A percentile compares a stretch with the other conserved stretches of the same genome.
These are phyloP conservation scores for Crotalus tigris DNA, from an alignment of 2,113 vertebrate species.

Conservation along the genomic window DNA sequence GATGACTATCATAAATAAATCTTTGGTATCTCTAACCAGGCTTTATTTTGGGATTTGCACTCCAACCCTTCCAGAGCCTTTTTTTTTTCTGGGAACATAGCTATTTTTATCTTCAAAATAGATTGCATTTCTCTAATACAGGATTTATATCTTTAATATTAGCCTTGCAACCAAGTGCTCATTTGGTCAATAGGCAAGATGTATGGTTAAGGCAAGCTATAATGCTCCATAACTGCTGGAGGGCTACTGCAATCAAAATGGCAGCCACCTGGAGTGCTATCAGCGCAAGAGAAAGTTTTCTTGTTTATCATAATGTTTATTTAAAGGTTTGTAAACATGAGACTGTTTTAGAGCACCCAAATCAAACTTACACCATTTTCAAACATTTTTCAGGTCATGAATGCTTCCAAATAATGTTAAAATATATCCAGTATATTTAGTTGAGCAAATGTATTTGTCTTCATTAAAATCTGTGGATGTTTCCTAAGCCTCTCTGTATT, in stretches of 20 bases:
- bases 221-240: neutral
- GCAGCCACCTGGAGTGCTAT: neutral
- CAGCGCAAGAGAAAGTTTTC: neutral
- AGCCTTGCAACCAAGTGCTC: neutral
- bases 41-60: neutral
- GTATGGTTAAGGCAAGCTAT: neutral
- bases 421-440: neutral
- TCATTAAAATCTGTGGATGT: neutral
- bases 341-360: neutral
- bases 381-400: neutral
- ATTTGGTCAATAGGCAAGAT: neutral
- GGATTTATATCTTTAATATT: neutral
- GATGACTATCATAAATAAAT: neutral
- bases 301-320: neutral
- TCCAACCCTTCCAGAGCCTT: no score
- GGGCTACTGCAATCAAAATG: neutral
- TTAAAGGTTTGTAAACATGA: neutral
- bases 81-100: neutral
- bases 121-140: neutral
- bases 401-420: neutral
- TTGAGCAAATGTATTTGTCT: neutral
- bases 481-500: neutral
- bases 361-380: neutral
- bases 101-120: neutral
- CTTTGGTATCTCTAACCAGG: neutral